These are phyloP conservation scores for Actenoides hombroni DNA, from an alignment of 2,113 vertebrate species.

Conservation along the genomic window DNA sequence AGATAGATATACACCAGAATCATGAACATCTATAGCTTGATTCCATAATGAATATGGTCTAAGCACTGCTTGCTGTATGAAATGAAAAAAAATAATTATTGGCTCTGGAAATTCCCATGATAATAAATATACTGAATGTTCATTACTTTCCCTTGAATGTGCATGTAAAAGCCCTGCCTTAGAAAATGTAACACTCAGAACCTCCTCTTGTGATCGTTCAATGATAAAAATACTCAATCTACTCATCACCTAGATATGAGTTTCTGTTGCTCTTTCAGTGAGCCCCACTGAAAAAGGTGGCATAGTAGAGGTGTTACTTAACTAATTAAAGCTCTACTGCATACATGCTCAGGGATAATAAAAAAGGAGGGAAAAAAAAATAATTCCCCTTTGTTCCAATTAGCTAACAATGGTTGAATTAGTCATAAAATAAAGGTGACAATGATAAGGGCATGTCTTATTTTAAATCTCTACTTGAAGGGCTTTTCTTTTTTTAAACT, in stretches of 20 bases:
- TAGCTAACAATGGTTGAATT: constrained; percentile 36
- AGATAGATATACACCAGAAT: neutral
- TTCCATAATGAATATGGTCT: neutral
- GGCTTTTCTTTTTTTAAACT: neutral
- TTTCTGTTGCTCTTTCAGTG: neutral
- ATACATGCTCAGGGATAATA: neutral
- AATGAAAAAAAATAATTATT: neutral
- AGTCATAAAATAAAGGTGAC: constrained; percentile 51
- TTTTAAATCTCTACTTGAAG: neutral
- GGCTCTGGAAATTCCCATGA: neutral
- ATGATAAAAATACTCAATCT: neutral
- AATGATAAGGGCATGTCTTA: neutral
- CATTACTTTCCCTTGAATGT: neutral
- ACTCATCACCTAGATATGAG: neutral
- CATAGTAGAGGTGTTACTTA: constrained; percentile 4
- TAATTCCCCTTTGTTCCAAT: neutral
- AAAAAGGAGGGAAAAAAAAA: neutral
- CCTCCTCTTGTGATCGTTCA: neutral
- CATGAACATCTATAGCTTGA: neutral
- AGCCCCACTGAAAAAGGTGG: neutral
- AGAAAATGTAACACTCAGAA: neutral
- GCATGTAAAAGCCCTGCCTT: neutral
- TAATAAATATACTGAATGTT: neutral
- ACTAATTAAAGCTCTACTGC: neutral
- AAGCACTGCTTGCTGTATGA: neutral